Evolutionary conservation across 30 jellyfish, hydroid and myxozoan species (phyloP).

Genomic region (Rhopilema esculentum): DNA sequence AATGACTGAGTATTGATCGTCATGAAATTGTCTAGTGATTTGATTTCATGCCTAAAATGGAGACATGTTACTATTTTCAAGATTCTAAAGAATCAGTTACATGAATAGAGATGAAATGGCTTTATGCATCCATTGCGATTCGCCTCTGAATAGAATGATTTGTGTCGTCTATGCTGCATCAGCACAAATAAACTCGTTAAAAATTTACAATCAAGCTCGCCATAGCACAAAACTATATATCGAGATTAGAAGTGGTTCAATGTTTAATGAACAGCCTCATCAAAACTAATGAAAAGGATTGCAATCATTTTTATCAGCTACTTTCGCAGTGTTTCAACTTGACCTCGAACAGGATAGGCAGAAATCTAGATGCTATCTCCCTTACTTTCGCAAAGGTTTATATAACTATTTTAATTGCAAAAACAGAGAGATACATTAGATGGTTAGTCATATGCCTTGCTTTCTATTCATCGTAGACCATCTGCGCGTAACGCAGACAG

Average conservation of each 20-base stretch:
- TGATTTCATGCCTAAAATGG: too few species aligned
- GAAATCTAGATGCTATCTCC: not conserved
- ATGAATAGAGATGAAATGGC: not conserved
- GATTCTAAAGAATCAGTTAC: too few species aligned
- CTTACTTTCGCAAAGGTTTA: not conserved
- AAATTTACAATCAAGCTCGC: not conserved
- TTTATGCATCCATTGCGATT: not conserved
- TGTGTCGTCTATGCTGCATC: not conserved
- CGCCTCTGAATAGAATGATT: not conserved
- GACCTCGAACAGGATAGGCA: not conserved
- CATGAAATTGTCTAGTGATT: too few species aligned
- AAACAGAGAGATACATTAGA: not conserved
- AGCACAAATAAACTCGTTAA: not conserved
- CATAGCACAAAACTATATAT: not conserved
- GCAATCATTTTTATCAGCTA: not conserved
- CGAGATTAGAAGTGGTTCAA: not conserved
- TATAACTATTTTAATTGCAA: not conserved
- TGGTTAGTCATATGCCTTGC: not conserved
- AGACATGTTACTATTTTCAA: not conserved
- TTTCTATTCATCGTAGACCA: not conserved
- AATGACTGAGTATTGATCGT: too few species aligned
- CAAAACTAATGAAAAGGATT: not conserved
- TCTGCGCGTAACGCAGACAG: too few species aligned
- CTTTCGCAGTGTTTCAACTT: not conserved
- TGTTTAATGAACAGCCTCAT: not conserved